These are phyloP conservation scores for Megaceryle alcyon DNA, from an alignment of 2,797 vertebrate genomes.

Conservation along the genomic window DNA sequence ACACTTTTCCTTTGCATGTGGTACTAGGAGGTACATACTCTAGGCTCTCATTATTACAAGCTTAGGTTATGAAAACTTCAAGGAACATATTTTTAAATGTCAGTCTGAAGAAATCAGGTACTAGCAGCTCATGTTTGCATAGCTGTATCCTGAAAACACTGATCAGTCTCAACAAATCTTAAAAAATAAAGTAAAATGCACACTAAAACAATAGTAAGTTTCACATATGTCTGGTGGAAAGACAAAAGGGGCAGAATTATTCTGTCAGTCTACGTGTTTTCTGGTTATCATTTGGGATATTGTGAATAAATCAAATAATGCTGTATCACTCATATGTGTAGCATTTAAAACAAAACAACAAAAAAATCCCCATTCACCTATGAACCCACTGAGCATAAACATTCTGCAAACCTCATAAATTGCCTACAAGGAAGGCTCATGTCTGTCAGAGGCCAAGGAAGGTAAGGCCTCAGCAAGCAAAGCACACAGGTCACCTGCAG, in stretches of 20 bases:
- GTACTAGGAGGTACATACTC: constrained; percentile 13
- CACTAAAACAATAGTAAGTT: constrained; percentile 9
- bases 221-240: background rate
- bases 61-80: constrained; percentile 49
- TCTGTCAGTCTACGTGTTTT: background rate
- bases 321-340: background rate
- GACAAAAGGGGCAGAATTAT: background rate
- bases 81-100: constrained; percentile 43
- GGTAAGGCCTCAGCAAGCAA: background rate
- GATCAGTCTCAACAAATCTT: background rate
- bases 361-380: background rate
- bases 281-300: background rate
- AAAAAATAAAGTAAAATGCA: constrained; percentile 20
- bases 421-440: background rate
- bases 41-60: background rate
- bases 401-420: background rate
- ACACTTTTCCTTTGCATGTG: constrained; percentile 13
- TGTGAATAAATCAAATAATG: background rate
- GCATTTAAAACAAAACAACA: background rate
- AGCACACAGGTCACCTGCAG: background rate
- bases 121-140: constrained; percentile 12
- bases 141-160: constrained; percentile 39
- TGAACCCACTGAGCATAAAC: background rate
- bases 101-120: constrained; percentile 34
- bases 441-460: background rate